Evolutionary conservation across 2,113 vertebrate species (phyloP).

Genomic region (Apodemus sylvaticus): DNA sequence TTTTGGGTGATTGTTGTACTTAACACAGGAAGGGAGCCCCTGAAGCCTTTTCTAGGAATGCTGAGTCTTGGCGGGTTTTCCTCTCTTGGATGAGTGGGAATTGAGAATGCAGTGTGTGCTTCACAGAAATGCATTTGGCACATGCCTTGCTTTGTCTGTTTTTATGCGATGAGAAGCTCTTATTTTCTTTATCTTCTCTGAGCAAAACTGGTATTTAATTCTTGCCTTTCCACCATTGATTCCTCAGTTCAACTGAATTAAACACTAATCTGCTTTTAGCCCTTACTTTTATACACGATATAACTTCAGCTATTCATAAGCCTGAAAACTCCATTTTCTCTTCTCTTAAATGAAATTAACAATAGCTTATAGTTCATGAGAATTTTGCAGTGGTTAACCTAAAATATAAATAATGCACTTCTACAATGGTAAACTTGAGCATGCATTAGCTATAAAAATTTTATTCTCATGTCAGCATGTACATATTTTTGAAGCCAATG

Average conservation of each 20-base stretch:
- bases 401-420: neutral
- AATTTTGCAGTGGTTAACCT: constrained; percentile 32
- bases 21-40: neutral
- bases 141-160: neutral
- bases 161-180: neutral
- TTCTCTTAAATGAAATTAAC: neutral
- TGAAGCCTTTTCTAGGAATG: neutral
- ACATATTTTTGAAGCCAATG: neutral
- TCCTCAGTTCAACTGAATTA: neutral
- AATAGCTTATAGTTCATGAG: neutral
- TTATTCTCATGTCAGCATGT: neutral
- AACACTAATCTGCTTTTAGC: neutral
- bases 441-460: constrained; percentile 17
- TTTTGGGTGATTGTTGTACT: neutral
- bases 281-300: neutral
- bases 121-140: neutral
- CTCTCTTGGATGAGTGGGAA: neutral
- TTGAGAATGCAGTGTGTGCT: neutral
- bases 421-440: neutral
- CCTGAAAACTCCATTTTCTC: neutral
- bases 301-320: constrained; percentile 1
- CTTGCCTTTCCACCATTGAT: neutral
- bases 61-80: neutral
- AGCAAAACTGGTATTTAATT: neutral
- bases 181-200: constrained; percentile 1